Evolutionary conservation across 2,797 vertebrate genomes (phyloP).

Genomic region (Coregonus suidteri): DNA sequence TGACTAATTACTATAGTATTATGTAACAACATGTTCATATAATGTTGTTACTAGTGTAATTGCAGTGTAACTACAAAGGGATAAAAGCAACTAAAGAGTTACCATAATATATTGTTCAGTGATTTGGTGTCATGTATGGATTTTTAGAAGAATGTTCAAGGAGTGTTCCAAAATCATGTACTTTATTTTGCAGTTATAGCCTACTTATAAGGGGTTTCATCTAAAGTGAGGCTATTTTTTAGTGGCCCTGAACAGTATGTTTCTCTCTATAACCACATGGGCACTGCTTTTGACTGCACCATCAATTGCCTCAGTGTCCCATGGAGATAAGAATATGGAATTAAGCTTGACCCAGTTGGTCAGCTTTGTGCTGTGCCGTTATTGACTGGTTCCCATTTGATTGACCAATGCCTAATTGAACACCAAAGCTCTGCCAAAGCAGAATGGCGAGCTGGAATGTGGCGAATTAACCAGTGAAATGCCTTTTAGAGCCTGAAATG

Average conservation of each 20-base stretch:
- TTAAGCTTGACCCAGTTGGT: conserved; percentile 29
- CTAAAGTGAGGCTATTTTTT: background rate
- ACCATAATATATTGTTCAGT: background rate
- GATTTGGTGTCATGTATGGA: background rate
- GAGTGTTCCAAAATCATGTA: background rate
- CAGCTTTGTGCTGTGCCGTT: conserved; percentile 1
- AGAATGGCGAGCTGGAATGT: conserved; percentile 10
- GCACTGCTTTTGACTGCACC: conserved; percentile 58
- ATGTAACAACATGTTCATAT: too few species aligned
- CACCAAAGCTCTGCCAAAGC: conserved; percentile 8
- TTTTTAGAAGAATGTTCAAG: background rate
- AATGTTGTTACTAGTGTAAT: background rate
- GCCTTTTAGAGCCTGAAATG: conserved; percentile 14
- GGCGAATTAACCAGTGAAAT: background rate
- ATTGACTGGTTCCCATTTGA: conserved; percentile 12
- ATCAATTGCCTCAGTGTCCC: conserved; percentile 13
- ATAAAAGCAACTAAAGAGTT: background rate
- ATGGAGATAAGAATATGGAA: conserved; percentile 28
- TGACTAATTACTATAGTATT: background rate
- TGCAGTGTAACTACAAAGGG: background rate
- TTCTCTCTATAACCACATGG: conserved; percentile 62
- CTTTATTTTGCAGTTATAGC: background rate
- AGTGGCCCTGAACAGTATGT: background rate
- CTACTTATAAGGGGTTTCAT: background rate
- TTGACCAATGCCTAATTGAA: conserved; percentile 2